A percentile compares a stretch with the other conserved stretches of the same genome.
phyloP scores from a whole-genome alignment of 2,888 invertebrate genomes.

The Polylopha cassiicola region DNA sequence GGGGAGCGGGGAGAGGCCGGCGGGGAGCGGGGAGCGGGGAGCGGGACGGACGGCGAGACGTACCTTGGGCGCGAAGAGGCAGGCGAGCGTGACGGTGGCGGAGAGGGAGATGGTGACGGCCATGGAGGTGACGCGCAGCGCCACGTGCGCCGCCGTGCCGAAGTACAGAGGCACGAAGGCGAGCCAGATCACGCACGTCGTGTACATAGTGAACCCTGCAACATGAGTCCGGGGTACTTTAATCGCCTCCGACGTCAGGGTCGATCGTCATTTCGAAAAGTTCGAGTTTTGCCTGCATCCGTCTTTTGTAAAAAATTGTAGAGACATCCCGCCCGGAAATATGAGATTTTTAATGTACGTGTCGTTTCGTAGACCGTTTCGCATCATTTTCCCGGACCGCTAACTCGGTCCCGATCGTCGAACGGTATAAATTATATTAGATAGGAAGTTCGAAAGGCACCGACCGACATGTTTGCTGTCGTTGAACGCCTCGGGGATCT shows the following conservation, averaged over 20 bases:
- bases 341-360: no score
- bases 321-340: no score
- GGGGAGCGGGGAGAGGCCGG: neutral
- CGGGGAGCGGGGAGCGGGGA: neutral
- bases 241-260: no score
- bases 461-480: conserved; percentile 96
- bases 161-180: conserved; percentile 98
- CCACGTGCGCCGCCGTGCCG: conserved; percentile 95
- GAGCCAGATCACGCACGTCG: conserved; percentile 98
- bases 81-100: conserved; percentile 94
- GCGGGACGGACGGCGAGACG: conserved; percentile 33
- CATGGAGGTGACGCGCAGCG: conserved; percentile 95
- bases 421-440: neutral
- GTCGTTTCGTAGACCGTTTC: no score
- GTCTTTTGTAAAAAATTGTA: no score
- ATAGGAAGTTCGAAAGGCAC: conserved; percentile 27
- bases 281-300: no score
- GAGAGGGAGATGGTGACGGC: conserved; percentile 96
- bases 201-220: conserved; percentile 98
- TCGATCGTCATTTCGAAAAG: no score
- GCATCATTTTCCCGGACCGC: neutral
- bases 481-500: conserved; percentile 98
- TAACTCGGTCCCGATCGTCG: neutral
- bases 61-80: conserved; percentile 96
- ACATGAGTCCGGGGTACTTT: no score